Conservation (phyloP, 2,888 invertebrate species). For the Campaea margaritaria region DNA sequence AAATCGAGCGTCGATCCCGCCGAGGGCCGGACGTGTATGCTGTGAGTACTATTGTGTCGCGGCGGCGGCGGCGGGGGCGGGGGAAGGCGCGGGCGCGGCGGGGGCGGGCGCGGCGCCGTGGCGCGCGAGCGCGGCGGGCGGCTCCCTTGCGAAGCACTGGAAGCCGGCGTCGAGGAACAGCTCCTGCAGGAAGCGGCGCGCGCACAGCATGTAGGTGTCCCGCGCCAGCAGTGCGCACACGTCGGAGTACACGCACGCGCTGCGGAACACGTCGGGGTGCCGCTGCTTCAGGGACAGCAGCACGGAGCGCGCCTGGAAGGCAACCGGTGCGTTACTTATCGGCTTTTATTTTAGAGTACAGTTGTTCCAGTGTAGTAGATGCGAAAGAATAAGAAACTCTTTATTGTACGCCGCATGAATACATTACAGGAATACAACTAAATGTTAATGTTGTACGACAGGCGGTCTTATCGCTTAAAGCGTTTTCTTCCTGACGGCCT, state of each 20-base stretch:
- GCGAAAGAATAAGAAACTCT: too few relatives aligned
- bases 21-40: constrained; percentile 13
- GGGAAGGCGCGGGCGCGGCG: constrained; percentile 73
- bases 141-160: constrained; percentile 85
- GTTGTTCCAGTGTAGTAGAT: too few relatives aligned
- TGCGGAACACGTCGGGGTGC: constrained; percentile 90
- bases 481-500: too few relatives aligned
- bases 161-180: constrained; percentile 94
- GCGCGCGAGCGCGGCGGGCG: constrained; percentile 75
- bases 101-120: constrained; percentile 46
- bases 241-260: constrained; percentile 97
- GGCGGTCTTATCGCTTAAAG: too few relatives aligned
- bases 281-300: constrained; percentile 91
- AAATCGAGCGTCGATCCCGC: background rate
- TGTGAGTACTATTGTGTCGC: constrained; percentile 32
- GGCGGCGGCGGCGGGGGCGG: constrained; percentile 19
- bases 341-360: too few relatives aligned
- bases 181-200: constrained; percentile 96
- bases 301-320: constrained; percentile 90
- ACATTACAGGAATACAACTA: too few relatives aligned
- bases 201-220: constrained; percentile 92
- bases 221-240: constrained; percentile 91
- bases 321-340: background rate
- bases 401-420: too few relatives aligned
- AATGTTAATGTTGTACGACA: too few relatives aligned